Percentiles rank a stretch among this genome's conserved stretches.
Evolutionary conservation across 2,797 vertebrate species (phyloP).

Genomic region (Amniataba percoides): DNA sequence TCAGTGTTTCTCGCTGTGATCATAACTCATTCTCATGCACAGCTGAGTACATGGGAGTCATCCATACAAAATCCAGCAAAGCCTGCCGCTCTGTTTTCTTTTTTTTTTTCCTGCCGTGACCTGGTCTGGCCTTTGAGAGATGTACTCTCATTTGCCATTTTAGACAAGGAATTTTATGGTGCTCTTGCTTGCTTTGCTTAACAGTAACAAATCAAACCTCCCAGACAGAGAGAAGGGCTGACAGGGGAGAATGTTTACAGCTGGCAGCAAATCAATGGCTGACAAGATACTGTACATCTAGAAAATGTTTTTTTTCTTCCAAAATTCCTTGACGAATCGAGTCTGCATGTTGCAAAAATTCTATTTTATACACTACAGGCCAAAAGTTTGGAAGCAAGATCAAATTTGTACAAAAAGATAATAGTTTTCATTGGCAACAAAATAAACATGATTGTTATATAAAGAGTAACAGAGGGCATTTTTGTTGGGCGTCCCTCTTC

Average conservation of each 20-base stretch:
- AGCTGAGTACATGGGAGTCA: slow-evolving; percentile 77
- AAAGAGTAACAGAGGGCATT: too few species aligned
- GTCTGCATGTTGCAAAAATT: slow-evolving; percentile 1
- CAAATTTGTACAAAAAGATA: too few species aligned
- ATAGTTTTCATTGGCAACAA: too few species aligned
- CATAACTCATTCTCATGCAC: slow-evolving; percentile 78
- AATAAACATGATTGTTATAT: too few species aligned
- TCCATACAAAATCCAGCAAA: slow-evolving; percentile 76
- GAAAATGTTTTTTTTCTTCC: not conserved
- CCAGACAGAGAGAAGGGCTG: slow-evolving; percentile 38
- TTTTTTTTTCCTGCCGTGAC: slow-evolving; percentile 50
- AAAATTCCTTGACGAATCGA: not conserved
- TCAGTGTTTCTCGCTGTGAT: slow-evolving; percentile 58
- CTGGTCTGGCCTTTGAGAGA: slow-evolving; percentile 73
- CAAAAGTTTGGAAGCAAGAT: too few species aligned
- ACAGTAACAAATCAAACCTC: slow-evolving; percentile 60
- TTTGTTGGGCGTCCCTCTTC: too few species aligned
- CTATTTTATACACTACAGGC: too few species aligned
- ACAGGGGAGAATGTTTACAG: slow-evolving; percentile 42
- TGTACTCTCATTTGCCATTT: slow-evolving; percentile 51
- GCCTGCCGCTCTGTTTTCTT: slow-evolving; percentile 50
- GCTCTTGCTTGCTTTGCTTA: slow-evolving; percentile 44
- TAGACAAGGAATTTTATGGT: slow-evolving; percentile 34
- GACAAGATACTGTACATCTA: slow-evolving; percentile 18
- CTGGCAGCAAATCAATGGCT: slow-evolving; percentile 31